Evolutionary conservation across 2,888 invertebrate species (phyloP).

Genomic region (Venusia cambrica): DNA sequence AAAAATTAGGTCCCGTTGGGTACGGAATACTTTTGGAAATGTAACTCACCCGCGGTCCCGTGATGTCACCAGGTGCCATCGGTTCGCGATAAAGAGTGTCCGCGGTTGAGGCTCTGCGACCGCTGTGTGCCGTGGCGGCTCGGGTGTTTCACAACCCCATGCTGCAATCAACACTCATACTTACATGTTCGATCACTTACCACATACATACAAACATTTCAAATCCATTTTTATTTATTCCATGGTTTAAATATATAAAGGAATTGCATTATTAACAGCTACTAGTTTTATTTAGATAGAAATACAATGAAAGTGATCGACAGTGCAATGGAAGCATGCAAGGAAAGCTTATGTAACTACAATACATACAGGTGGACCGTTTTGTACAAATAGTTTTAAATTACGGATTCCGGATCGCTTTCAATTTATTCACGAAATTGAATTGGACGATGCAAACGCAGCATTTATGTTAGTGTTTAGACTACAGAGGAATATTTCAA

Average conservation of each 20-base stretch:
- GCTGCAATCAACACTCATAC: conserved; percentile 68
- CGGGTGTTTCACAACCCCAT: conserved; percentile 83
- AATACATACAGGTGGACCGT: too few species aligned
- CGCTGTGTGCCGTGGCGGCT: conserved; percentile 83
- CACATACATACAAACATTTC: not conserved
- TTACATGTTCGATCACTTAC: conserved; percentile 12
- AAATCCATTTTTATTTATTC: not conserved
- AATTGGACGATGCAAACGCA: too few species aligned
- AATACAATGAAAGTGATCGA: conserved; percentile 19
- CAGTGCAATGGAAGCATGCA: conserved; percentile 28
- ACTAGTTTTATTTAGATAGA: conserved; percentile 8
- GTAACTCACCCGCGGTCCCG: conserved; percentile 83
- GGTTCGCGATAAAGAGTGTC: conserved; percentile 84
- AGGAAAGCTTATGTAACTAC: conserved; percentile 4
- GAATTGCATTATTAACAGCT: conserved; percentile 8
- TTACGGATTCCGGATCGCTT: too few species aligned
- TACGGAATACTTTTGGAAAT: too few species aligned
- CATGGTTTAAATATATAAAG: conserved; percentile 11
- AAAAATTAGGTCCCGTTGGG: too few species aligned
- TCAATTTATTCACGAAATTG: too few species aligned
- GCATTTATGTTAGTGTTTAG: too few species aligned
- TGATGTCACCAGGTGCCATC: conserved; percentile 91
- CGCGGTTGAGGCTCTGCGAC: conserved; percentile 88
- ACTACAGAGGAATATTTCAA: too few species aligned
- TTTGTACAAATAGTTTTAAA: too few species aligned